phyloP scores from a whole-genome alignment of 2,888 invertebrate genomes.

The Parnassius mnemosyne region DNA sequence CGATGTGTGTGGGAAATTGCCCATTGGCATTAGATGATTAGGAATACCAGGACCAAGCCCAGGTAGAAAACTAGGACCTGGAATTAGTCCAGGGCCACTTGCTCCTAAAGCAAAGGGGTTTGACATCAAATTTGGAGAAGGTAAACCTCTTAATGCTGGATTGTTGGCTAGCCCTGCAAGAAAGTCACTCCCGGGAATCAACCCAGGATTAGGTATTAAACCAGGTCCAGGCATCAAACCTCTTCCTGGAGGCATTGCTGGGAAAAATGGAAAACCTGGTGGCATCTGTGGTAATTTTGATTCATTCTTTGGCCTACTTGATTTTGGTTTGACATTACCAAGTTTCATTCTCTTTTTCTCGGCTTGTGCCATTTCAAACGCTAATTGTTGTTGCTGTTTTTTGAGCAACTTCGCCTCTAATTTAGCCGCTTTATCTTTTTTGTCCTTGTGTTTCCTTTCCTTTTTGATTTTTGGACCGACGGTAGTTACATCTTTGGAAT shows the following conservation, averaged over 20 bases:
- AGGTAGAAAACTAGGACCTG: slow-evolving; percentile 71
- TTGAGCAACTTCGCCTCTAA: slow-evolving; percentile 70
- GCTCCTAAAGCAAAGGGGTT: slow-evolving; percentile 77
- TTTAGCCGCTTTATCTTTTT: slow-evolving; percentile 73
- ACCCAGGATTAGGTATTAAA: slow-evolving; percentile 67
- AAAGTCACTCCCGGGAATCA: slow-evolving; percentile 73
- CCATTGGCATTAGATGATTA: slow-evolving; percentile 76
- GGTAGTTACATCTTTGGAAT: slow-evolving; percentile 77
- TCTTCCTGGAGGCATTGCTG: slow-evolving; percentile 69
- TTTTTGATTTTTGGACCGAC: slow-evolving; percentile 80
- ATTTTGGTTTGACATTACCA: slow-evolving; percentile 58
- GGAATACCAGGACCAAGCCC: slow-evolving; percentile 61
- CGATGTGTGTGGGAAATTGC: slow-evolving; percentile 80
- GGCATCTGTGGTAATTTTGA: slow-evolving; percentile 64
- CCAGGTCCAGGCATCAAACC: slow-evolving; percentile 80
- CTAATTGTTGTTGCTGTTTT: slow-evolving; percentile 70
- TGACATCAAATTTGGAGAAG: slow-evolving; percentile 63
- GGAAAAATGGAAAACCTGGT: slow-evolving; percentile 72
- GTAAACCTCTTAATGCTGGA: slow-evolving; percentile 68
- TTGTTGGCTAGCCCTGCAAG: slow-evolving; percentile 68
- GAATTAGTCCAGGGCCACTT: slow-evolving; percentile 83
- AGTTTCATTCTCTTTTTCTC: slow-evolving; percentile 64
- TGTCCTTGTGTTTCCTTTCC: slow-evolving; percentile 78
- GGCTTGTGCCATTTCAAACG: slow-evolving; percentile 64
- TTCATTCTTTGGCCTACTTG: slow-evolving; percentile 67